phyloP scores from a whole-genome alignment of 2,888 invertebrate genomes.

The Lomographa bimaculata region DNA sequence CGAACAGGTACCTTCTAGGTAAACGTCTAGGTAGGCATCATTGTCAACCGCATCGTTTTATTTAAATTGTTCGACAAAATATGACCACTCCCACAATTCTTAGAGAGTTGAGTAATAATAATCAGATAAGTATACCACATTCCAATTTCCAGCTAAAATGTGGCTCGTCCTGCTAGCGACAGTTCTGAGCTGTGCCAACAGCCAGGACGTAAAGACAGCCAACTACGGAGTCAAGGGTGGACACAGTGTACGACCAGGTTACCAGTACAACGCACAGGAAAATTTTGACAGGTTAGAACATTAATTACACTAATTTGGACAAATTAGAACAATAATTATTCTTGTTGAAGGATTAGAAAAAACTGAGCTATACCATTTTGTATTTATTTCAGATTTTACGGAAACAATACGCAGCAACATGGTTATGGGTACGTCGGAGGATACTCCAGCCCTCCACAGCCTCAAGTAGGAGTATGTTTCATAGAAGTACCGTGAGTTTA shows the following conservation, averaged over 20 bases:
- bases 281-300: conserved; percentile 45
- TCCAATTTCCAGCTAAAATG: conserved; percentile 36
- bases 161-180: conserved; percentile 37
- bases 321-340: too few relatives aligned
- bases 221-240: conserved; percentile 54
- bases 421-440: conserved; percentile 28
- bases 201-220: conserved; percentile 49
- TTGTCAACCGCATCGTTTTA: too few relatives aligned
- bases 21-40: too few relatives aligned
- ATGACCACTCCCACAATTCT: too few relatives aligned
- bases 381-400: conserved; percentile 25
- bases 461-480: conserved; percentile 82
- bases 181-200: conserved; percentile 39
- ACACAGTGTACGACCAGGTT: conserved; percentile 30
- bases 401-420: conserved; percentile 39
- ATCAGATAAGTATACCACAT: too few relatives aligned
- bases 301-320: too few relatives aligned
- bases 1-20: too few relatives aligned
- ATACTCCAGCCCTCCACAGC: conserved; percentile 25
- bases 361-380: background rate
- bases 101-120: too few relatives aligned
- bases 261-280: conserved; percentile 42
- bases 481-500: conserved; percentile 86
- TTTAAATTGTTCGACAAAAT: too few relatives aligned
- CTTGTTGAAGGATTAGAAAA: too few relatives aligned